Conservation (phyloP, 1,140 invertebrate species). For the Rhopalosiphum maidis region DNA sequence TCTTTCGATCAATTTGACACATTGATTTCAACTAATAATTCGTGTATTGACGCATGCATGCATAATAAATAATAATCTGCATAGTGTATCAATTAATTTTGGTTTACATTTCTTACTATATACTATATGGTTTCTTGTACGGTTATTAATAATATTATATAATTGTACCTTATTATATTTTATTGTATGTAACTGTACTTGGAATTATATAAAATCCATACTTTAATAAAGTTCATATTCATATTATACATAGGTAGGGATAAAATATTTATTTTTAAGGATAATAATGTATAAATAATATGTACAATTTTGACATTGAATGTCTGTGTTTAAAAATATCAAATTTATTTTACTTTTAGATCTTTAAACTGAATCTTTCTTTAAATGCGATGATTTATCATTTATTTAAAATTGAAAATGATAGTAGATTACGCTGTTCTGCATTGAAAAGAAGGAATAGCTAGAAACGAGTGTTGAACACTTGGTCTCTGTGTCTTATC, state of each 20-base stretch:
- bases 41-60: neutral
- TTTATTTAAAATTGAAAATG: neutral
- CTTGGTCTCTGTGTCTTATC: neutral
- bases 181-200: no score
- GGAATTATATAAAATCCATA: no score
- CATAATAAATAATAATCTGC: neutral
- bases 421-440: neutral
- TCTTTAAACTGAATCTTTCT: neutral
- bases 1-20: neutral
- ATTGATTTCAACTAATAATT: slow-evolving; percentile 7
- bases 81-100: neutral
- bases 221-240: no score
- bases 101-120: neutral
- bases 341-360: neutral
- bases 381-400: neutral
- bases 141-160: no score
- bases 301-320: neutral
- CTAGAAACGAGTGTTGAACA: neutral
- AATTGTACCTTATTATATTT: no score
- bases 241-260: no score
- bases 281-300: no score
- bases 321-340: neutral
- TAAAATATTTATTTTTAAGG: no score
- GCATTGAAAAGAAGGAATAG: neutral
- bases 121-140: neutral